Evolutionary conservation across 2,797 vertebrate genomes (phyloP), one percentile per base, ranked within the genome.

Genomic region (Fistularia commersonii): DNA sequence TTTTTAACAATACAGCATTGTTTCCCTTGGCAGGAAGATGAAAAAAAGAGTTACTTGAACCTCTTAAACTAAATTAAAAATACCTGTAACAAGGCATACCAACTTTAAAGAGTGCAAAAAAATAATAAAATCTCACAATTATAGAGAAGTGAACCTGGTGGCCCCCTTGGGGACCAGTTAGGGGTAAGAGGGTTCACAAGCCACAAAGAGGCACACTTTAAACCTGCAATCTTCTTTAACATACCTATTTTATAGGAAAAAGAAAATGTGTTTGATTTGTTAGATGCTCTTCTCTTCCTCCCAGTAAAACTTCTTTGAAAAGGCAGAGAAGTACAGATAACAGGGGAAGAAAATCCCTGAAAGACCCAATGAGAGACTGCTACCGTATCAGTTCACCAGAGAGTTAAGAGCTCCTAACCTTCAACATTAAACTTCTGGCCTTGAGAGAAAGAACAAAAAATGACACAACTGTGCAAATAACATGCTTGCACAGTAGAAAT

Each of bases 281-380:
- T 70, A 23, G 23, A 23, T 23, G 23, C 4, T 75, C 79, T 72
- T 77, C 73, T 76, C 72, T 82, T 66, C 62, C 71, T 76, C 58
- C 55, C 77, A 81, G 73, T 69, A 72, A 69, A 69, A 70, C 71
- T 77, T 62, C 53, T 72, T 73, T 58, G 69, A 77, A 83, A 84
- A 90, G 61, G 68, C 51, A 82, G 69, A 61, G 55, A 88, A 78
- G 84, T 85, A 80, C 59, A 47, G 85, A 88, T 87, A 84, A 89
- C 82, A 81, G 64, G 64, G 67, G 77, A 85, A 81, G 78, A 67
- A 74, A 83, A 80, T 77, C 71, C 66, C 70, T 71, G 72, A 84
- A 80, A 85, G 77, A 82, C 60, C 74, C 23, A 4, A 23, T 23
- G 23, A 23, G 23, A 23, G 23, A 23, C 4, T 23, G 69, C 66